Base-by-base conservation (phyloP, 2,888 invertebrate genomes). In the Toxonevra muliebris region DNA sequence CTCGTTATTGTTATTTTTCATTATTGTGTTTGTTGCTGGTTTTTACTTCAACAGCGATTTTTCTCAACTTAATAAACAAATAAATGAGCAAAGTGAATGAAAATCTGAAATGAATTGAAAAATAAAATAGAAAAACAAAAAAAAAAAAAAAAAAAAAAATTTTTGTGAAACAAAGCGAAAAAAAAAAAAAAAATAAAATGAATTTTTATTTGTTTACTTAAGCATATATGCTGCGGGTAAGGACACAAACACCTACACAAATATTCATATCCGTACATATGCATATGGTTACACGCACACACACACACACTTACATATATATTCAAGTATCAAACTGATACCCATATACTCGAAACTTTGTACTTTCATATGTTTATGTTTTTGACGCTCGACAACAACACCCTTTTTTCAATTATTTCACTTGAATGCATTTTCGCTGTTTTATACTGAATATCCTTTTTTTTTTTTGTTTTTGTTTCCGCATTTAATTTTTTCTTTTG, bases 391-490 rank as follows among this genome's bases (percentile, higher is more conserved):
- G 54, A 42, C 65, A 65, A 50, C 52, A 17, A 65, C 48, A 60
- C 54, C 50, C 63, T 17, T 55, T 61, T 66, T 69, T 66, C 69
- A 66, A 66, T 69, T 69, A 66, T 66, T 64, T 62, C 62, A 63
- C 63, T 66, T 17, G 63, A 40, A 50, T 53, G 52, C 60, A 61
- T 68, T 58, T 42, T n/a, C n/a, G n/a, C n/a, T n/a, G n/a, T n/a
- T n/a, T n/a, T n/a, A n/a, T n/a, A n/a, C 50, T 58, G 9, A 52
- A 53, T 52, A 15, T 60, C 60, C 13, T 48, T 41, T 43, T 58
- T 63, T 54, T 40, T 45, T 54, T 54, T 41, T 9, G 11, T 41
- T 10, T 20, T 41, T 12, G 42, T 61, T 53, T 61, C 42, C 53
- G 52, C 17, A 30, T 30, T 30, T 30, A 4, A 30, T 7, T 30